Evolutionary conservation across 2,797 vertebrate genomes (phyloP).

Genomic region (Rhyacichthys aspro): DNA sequence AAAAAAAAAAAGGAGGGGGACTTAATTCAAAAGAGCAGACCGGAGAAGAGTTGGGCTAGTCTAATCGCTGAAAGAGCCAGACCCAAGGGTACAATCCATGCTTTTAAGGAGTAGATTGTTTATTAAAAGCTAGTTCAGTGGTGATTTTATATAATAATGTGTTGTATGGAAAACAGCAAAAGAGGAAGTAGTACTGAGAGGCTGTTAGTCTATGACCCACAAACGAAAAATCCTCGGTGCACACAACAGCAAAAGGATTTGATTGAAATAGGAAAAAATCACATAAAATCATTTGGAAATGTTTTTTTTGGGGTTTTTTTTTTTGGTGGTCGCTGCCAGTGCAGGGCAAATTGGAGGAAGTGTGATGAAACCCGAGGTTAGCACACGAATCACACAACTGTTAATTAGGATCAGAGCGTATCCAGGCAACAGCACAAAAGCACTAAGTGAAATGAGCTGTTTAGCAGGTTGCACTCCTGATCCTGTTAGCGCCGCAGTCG

Average conservation of each 20-base stretch:
- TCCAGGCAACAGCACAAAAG: conserved; percentile 60
- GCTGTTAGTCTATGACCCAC: conserved; percentile 43
- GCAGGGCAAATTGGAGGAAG: conserved; percentile 18
- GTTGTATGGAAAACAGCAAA: conserved; percentile 39
- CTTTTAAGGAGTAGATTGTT: conserved; percentile 66
- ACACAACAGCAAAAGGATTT: not conserved
- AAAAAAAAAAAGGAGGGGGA: conserved; percentile 60
- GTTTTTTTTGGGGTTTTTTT: conserved; percentile 21
- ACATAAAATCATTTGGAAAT: conserved; percentile 13
- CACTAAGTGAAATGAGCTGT: conserved; percentile 32
- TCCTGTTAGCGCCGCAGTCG: conserved; percentile 38
- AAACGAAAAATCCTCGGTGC: no score
- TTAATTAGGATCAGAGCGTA: conserved; percentile 65
- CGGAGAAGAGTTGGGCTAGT: conserved; percentile 64
- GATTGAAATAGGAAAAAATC: not conserved
- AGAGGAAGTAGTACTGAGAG: conserved; percentile 24
- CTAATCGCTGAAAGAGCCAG: conserved; percentile 71
- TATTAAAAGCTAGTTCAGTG: conserved; percentile 19
- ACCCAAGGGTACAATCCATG: conserved; percentile 56
- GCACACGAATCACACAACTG: conserved; percentile 45
- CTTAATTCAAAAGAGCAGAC: conserved; percentile 74
- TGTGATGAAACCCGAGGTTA: conserved; percentile 43
- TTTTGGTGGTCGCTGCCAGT: conserved; percentile 8
- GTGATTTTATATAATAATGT: conserved; percentile 53
- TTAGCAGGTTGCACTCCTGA: conserved; percentile 33